Percentiles rank a stretch among this genome's conserved stretches.
These are phyloP conservation scores for Halesus radiatus DNA, from an alignment of 1,140 invertebrate genomes.

Conservation along the genomic window DNA sequence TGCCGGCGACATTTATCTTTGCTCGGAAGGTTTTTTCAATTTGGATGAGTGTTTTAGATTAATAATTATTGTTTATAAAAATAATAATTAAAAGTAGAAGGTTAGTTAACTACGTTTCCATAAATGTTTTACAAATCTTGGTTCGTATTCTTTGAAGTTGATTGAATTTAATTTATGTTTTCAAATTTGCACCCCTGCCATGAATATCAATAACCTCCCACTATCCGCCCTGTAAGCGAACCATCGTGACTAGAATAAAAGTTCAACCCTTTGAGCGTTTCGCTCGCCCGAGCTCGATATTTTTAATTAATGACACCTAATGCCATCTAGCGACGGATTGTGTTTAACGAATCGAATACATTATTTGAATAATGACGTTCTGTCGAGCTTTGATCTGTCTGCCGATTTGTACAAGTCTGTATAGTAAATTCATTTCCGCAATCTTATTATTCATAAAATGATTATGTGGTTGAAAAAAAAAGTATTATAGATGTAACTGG, in stretches of 20 bases:
- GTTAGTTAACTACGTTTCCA: neutral
- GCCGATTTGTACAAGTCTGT: neutral
- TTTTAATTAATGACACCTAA: conserved; percentile 25
- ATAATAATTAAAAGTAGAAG: too few species aligned
- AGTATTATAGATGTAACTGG: too few species aligned
- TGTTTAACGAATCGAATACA: neutral
- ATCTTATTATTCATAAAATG: too few species aligned
- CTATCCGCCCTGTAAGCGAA: neutral
- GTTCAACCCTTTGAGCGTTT: neutral
- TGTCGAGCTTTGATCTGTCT: neutral
- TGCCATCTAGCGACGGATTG: neutral
- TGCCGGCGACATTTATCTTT: too few species aligned
- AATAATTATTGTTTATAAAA: too few species aligned
- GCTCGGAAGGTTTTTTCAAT: too few species aligned
- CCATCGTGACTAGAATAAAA: conserved; percentile 7
- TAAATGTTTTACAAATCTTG: conserved; percentile 21
- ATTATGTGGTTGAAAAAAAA: too few species aligned
- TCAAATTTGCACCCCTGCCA: neutral
- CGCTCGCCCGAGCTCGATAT: neutral
- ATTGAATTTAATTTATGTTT: conserved; percentile 26
- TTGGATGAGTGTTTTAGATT: too few species aligned
- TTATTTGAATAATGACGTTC: neutral
- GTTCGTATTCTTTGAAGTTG: conserved; percentile 6
- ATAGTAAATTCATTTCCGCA: too few species aligned
- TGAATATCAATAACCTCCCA: neutral